Evolutionary conservation across 2,888 invertebrate genomes (phyloP).

Genomic region (Apamea monoglypha): DNA sequence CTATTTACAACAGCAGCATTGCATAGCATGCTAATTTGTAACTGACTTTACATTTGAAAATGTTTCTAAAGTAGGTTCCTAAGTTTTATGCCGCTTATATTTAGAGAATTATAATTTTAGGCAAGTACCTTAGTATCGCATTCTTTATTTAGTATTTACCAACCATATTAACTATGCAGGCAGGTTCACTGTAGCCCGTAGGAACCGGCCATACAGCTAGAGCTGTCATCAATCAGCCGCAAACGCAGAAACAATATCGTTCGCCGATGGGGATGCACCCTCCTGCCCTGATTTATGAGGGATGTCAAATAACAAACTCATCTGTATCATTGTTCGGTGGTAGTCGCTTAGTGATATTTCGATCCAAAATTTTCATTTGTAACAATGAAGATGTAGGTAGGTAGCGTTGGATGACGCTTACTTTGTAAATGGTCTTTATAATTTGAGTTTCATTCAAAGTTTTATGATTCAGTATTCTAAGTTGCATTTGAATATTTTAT

Average conservation of each 20-base stretch:
- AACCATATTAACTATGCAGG: conserved; percentile 25
- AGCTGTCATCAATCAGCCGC: conserved; percentile 82
- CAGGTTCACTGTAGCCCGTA: not conserved
- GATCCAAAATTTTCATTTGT: conserved; percentile 56
- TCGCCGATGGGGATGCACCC: conserved; percentile 63
- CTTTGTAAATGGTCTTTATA: not conserved
- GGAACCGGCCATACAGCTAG: conserved; percentile 47
- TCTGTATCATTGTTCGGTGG: conserved; percentile 70
- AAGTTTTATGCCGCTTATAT: not conserved
- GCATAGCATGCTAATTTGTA: not conserved
- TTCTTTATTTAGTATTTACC: conserved; percentile 21
- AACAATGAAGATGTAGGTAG: no score
- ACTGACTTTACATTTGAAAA: not conserved
- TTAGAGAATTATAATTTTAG: not conserved
- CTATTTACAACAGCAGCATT: not conserved
- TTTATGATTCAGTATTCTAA: not conserved
- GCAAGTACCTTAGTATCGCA: not conserved
- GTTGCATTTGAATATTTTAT: not conserved
- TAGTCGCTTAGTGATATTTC: conserved; percentile 61
- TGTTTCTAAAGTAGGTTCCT: not conserved
- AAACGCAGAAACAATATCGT: conserved; percentile 84
- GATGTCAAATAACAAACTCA: conserved; percentile 71
- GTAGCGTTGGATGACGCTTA: conserved; percentile 12
- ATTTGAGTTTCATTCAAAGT: conserved; percentile 1
- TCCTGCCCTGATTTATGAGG: conserved; percentile 75